phyloP scores from a whole-genome alignment of 2,888 invertebrate genomes.

The Rhagonycha lutea region DNA sequence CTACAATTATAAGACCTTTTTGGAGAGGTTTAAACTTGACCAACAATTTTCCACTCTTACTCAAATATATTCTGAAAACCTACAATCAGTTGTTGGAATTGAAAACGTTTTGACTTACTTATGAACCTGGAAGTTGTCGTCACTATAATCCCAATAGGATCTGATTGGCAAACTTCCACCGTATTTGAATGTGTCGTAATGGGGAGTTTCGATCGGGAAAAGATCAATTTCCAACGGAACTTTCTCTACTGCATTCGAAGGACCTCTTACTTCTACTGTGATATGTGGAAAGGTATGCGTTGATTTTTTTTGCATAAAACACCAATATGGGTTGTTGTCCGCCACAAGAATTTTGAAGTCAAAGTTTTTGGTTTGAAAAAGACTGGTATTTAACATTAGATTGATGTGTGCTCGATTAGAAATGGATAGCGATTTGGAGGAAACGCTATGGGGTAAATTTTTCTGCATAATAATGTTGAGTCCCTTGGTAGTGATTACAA shows the following conservation, averaged over 20 bases:
- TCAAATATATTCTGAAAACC: constrained; percentile 2
- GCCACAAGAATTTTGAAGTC: constrained; percentile 1
- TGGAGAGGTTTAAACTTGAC: background rate
- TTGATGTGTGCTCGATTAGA: background rate
- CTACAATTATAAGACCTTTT: background rate
- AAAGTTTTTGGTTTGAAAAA: background rate
- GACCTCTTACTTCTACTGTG: background rate
- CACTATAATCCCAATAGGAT: constrained; percentile 1
- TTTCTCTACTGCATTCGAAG: background rate
- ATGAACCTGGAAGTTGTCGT: constrained; percentile 1
- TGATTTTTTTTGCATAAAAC: too few species aligned
- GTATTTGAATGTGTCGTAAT: too few species aligned
- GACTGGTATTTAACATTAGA: background rate
- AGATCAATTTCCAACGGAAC: background rate
- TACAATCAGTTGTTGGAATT: background rate
- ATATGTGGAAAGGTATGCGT: background rate
- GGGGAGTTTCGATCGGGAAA: background rate
- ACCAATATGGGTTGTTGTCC: background rate
- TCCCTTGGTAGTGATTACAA: background rate
- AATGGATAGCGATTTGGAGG: background rate
- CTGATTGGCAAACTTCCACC: background rate
- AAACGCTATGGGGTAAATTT: background rate
- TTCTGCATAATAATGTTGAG: background rate
- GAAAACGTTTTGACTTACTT: background rate
- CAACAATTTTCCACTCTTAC: background rate